Conservation (phyloP, 2,113 vertebrate genomes). For the Pachypanchax playfairii region DNA sequence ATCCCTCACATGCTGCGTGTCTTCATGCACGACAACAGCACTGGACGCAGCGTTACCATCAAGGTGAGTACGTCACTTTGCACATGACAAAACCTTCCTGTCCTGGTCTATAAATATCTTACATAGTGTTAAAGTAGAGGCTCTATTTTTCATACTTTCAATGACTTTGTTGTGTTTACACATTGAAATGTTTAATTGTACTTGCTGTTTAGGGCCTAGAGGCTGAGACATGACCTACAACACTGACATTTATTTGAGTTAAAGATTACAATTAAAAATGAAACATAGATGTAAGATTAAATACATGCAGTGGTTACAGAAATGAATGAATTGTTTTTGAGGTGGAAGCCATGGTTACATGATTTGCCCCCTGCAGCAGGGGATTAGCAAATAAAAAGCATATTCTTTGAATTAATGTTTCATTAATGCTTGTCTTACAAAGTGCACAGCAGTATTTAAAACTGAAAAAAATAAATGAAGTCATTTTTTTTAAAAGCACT, state of each 20-base stretch:
- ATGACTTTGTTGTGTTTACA: background rate
- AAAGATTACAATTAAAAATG: background rate
- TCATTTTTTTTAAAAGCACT: slow-evolving; percentile 25
- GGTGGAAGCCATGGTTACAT: slow-evolving; percentile 4
- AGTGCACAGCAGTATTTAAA: slow-evolving; percentile 4
- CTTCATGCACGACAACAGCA: slow-evolving; percentile 98
- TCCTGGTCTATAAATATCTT: background rate
- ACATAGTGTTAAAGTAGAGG: background rate
- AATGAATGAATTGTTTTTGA: background rate
- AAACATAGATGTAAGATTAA: background rate
- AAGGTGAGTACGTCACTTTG: slow-evolving; percentile 81
- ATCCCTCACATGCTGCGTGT: slow-evolving; percentile 98
- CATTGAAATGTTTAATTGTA: background rate
- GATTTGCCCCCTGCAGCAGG: background rate
- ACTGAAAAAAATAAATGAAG: slow-evolving; percentile 27
- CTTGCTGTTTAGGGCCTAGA: background rate
- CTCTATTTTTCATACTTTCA: background rate
- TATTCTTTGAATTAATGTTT: slow-evolving; percentile 8
- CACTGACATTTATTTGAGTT: background rate
- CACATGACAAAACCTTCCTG: background rate
- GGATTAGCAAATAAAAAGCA: slow-evolving; percentile 12
- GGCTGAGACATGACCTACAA: background rate
- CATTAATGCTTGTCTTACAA: slow-evolving; percentile 13
- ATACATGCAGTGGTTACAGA: background rate
- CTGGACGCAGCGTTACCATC: slow-evolving; percentile 91